Conservation (phyloP, 2,113 vertebrate genomes). For the Vimba vimba region DNA sequence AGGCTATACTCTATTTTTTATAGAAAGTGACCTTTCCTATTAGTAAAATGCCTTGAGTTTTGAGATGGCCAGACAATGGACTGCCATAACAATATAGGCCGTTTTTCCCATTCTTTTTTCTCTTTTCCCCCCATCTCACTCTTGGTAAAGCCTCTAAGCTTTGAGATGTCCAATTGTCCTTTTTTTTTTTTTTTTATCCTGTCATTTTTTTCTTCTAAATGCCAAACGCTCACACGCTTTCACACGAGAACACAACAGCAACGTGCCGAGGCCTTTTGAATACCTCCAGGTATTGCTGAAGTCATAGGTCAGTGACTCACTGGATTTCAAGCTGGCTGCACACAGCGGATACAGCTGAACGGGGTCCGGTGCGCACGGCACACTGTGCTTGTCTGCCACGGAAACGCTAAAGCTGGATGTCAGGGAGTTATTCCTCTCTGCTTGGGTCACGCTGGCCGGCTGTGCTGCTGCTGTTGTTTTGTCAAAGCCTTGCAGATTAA, state of each 20-base stretch:
- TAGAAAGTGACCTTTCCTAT: not conserved
- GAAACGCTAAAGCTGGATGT: slow-evolving; percentile 24
- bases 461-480: slow-evolving; percentile 61
- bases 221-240: slow-evolving; percentile 58
- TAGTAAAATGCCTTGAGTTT: slow-evolving; percentile 6
- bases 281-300: slow-evolving; percentile 70
- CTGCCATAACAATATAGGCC: not conserved
- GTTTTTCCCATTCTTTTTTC: slow-evolving; percentile 19
- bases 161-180: slow-evolving; percentile 19
- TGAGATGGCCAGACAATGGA: slow-evolving; percentile 15
- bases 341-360: slow-evolving; percentile 55
- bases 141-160: slow-evolving; percentile 7
- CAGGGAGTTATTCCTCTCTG: slow-evolving; percentile 35
- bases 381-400: not conserved
- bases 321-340: slow-evolving; percentile 66
- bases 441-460: slow-evolving; percentile 18
- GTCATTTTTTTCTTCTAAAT: slow-evolving; percentile 60
- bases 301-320: slow-evolving; percentile 72
- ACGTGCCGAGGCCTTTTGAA: slow-evolving; percentile 66
- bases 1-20: not conserved
- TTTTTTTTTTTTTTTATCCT: not conserved
- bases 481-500: slow-evolving; percentile 56
- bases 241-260: slow-evolving; percentile 57
- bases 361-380: slow-evolving; percentile 53
- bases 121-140: slow-evolving; percentile 37